Conservation (phyloP, 2,797 vertebrate genomes). For the Hypotaenidia okinawae region DNA sequence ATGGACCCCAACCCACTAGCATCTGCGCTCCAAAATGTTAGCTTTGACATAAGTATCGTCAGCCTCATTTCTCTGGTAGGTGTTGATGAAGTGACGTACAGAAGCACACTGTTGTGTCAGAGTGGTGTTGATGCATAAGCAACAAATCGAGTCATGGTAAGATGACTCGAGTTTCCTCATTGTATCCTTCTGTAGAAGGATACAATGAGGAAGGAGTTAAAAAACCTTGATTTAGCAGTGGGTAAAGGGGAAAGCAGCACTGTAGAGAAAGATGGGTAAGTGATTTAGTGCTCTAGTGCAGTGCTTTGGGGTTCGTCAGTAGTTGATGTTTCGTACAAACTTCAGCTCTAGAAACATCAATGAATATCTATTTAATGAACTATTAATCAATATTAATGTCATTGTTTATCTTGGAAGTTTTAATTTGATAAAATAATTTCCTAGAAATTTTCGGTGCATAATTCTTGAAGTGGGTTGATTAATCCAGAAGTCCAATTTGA, state of each 20-base stretch:
- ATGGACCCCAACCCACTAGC: constrained; percentile 89
- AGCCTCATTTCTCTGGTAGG: constrained; percentile 92
- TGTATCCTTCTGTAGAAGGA: not conserved
- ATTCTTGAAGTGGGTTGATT: not conserved
- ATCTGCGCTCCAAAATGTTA: constrained; percentile 89
- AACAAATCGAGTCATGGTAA: not conserved
- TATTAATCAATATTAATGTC: not conserved
- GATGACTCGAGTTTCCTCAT: not conserved
- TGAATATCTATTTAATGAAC: not conserved
- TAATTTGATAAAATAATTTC: not conserved
- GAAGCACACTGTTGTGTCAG: not conserved
- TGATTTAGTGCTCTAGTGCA: not conserved
- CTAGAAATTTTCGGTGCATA: not conserved
- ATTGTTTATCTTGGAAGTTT: not conserved
- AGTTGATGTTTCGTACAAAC: not conserved
- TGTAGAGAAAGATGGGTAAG: not conserved
- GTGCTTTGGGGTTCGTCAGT: not conserved
- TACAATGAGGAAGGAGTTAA: not conserved
- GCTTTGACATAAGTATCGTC: constrained; percentile 94
- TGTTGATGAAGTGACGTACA: not conserved
- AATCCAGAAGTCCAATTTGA: not conserved
- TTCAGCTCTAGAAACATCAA: not conserved
- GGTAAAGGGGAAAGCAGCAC: not conserved
- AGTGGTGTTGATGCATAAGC: not conserved
- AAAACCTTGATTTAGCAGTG: not conserved